Evolutionary conservation across 2,797 vertebrate species (phyloP).

Genomic region (Gymnopithys bicolor): DNA sequence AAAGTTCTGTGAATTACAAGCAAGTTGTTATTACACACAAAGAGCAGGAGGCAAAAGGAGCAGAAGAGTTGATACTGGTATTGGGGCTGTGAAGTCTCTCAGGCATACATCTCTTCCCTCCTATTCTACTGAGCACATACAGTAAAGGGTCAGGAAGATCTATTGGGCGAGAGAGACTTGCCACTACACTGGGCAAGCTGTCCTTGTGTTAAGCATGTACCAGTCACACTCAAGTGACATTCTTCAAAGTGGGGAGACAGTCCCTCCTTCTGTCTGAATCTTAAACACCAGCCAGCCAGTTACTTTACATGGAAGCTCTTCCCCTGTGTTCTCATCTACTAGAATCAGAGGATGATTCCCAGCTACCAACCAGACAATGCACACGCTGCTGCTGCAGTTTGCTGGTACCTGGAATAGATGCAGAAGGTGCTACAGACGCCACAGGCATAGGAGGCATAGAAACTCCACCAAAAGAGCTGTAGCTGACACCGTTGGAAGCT

Average conservation of each 20-base stretch:
- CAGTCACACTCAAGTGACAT: background rate
- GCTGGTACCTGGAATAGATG: constrained; percentile 93
- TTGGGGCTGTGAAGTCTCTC: background rate
- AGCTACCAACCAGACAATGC: background rate
- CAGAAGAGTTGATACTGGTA: background rate
- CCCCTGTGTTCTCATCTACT: background rate
- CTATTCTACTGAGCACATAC: constrained; percentile 20
- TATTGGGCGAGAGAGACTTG: constrained; percentile 54
- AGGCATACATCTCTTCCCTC: constrained; percentile 30
- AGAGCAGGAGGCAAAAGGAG: background rate
- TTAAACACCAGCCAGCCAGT: background rate
- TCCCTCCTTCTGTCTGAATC: background rate
- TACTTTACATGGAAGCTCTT: background rate
- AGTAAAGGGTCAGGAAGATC: constrained; percentile 61
- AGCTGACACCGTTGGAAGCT: constrained; percentile 92
- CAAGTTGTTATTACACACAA: background rate
- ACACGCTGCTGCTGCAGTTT: background rate
- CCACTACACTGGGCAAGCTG: background rate
- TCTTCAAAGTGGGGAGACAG: background rate
- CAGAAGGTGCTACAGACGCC: constrained; percentile 95
- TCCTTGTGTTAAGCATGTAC: background rate
- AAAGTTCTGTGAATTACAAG: background rate
- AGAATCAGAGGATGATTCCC: background rate
- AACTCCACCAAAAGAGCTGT: constrained; percentile 96
- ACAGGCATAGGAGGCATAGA: constrained; percentile 98